phyloP scores from a whole-genome alignment of 2,888 invertebrate genomes.

The Diplolepis rosae region DNA sequence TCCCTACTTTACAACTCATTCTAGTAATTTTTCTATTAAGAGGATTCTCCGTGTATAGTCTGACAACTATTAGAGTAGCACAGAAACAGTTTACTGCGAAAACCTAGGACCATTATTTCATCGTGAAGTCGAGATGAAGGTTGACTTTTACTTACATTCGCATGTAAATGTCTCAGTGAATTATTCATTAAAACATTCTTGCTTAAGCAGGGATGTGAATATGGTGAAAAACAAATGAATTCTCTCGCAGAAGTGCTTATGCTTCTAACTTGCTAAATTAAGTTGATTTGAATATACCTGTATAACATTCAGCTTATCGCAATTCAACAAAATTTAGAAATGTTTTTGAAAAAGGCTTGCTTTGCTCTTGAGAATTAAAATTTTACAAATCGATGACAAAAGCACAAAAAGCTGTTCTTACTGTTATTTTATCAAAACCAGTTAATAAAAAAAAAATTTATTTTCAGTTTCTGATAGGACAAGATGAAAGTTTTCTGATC shows the following conservation, averaged over 20 bases:
- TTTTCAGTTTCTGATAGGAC: neutral
- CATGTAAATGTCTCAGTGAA: constrained; percentile 56
- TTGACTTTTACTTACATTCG: constrained; percentile 49
- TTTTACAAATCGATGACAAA: too few relatives aligned
- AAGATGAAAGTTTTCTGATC: neutral
- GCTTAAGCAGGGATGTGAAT: neutral
- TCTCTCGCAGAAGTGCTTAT: neutral
- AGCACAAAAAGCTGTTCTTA: too few relatives aligned
- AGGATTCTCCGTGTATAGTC: too few relatives aligned
- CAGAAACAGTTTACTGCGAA: neutral
- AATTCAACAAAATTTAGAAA: neutral
- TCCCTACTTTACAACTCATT: too few relatives aligned
- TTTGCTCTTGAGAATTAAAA: too few relatives aligned
- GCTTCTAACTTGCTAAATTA: neutral
- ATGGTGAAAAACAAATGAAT: constrained; percentile 18
- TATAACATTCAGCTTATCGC: neutral
- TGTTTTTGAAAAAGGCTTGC: neutral
- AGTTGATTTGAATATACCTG: neutral
- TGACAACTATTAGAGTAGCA: neutral
- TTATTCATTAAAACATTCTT: constrained; percentile 54
- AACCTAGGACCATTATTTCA: constrained; percentile 44
- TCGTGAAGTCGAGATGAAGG: constrained; percentile 51
- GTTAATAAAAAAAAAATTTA: too few relatives aligned
- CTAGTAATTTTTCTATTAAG: too few relatives aligned
- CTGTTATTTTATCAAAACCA: too few relatives aligned